Base-by-base conservation (phyloP, 2,797 vertebrate species). In the Phataginus tricuspis region DNA sequence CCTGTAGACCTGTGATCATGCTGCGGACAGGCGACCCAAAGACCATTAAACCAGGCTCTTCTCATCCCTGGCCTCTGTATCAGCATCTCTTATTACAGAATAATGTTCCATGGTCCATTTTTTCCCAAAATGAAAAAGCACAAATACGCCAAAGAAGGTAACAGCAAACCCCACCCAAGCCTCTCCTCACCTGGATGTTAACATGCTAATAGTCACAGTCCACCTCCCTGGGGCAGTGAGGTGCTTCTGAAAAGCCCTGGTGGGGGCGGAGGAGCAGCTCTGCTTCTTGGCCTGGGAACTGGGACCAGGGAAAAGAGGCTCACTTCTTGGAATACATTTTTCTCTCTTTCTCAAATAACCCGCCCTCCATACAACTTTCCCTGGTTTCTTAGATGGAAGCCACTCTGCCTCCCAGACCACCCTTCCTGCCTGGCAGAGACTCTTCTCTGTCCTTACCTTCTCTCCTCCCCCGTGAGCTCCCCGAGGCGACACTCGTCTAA, bases 51-150 rank as follows among this genome's bases (percentile, higher is more conserved):
- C 84, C 19, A 51, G 34, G 45, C 34, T 64, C 37, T 94, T 34
- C 71, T 88, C 39, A 19, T 34, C 51, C 5, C 5, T 39, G 59
- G 63, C 37, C 27, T 34, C 63, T 45, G 42, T 57, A 27, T 69
- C 66, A 23, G 53, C 64, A 78, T 91, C 89, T 49, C n/a, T 86
- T 31, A n/a, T 89, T 74, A 80, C 18, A 42, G 72, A 74, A 88
- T 37, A 45, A 23, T 25, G n/a, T 82, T 93, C 25, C 25, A 4
- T 57, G 8, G 4, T 63, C n/a, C 31, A 91, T 75, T 78, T 55
- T 66, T 55, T 84, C 66, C 51, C 69, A 7, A 79, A 94, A 63
- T 75, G 29, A 91, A 94, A 80, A 91, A 55, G 37, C 27, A 69
- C 45, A 89, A 91, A 68, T 78, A 68, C 88, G 6, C 37, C 57